Conservation (phyloP, 2,888 invertebrate species). For the Brachylomia viminalis region DNA sequence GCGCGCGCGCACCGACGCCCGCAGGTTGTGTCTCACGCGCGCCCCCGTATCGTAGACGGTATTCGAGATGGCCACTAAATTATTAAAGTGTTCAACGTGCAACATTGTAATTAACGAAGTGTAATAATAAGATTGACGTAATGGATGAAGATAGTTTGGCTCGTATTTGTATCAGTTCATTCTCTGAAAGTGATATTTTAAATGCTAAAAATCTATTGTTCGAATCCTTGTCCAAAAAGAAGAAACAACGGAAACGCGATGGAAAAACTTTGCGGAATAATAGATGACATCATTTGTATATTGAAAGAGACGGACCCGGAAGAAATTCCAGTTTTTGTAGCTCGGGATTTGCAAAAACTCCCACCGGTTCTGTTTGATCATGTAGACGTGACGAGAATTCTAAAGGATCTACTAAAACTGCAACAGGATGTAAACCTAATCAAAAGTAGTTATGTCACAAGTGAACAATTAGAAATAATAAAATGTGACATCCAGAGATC, state of each 20-base stretch:
- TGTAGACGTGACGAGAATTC: background rate
- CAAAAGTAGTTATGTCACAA: background rate
- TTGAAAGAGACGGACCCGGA: background rate
- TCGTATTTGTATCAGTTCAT: too few relatives aligned
- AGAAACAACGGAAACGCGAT: background rate
- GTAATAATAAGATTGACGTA: background rate
- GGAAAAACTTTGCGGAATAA: background rate
- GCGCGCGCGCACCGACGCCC: too few relatives aligned
- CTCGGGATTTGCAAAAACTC: background rate
- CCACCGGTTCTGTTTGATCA: slow-evolving; percentile 1
- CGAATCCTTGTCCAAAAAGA: background rate
- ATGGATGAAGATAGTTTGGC: background rate
- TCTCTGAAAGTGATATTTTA: background rate
- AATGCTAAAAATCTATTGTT: background rate
- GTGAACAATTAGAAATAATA: background rate
- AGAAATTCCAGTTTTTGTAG: background rate
- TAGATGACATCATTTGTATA: background rate
- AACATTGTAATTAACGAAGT: background rate
- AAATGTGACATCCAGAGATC: background rate
- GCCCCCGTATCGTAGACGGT: too few relatives aligned
- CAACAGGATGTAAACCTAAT: background rate
- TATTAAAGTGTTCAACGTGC: background rate
- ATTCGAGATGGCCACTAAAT: too few relatives aligned
- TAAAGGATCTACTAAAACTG: background rate
- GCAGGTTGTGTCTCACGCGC: too few relatives aligned